Evolutionary conservation across 1,140 invertebrate species (phyloP).

Genomic region (Drosophila varians): DNA sequence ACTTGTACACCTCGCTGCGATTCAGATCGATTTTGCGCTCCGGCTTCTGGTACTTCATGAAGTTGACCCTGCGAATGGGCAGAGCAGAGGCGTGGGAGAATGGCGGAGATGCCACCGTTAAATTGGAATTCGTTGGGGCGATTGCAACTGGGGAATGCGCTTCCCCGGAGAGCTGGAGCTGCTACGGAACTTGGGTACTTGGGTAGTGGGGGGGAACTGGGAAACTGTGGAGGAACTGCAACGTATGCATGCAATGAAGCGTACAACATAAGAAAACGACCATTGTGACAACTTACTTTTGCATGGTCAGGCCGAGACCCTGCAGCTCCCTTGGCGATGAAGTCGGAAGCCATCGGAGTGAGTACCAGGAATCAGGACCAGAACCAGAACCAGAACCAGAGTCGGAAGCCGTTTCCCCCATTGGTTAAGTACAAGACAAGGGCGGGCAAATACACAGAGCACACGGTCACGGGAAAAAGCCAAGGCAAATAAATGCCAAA

Average conservation of each 20-base stretch:
- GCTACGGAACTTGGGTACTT: background rate
- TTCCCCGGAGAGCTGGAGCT: conserved; percentile 4
- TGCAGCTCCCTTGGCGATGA: conserved; percentile 66
- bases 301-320: conserved; percentile 63
- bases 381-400: background rate
- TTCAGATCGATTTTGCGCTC: conserved; percentile 88
- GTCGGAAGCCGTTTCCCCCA: conserved; percentile 31
- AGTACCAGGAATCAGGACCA: background rate
- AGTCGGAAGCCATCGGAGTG: conserved; percentile 12
- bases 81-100: conserved; percentile 3
- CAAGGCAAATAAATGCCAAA: conserved; percentile 2
- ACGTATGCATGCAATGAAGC: conserved; percentile 41
- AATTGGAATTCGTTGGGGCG: conserved; percentile 22
- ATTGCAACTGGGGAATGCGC: conserved; percentile 19
- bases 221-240: background rate
- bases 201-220: too few species aligned
- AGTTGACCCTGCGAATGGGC: conserved; percentile 88
- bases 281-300: conserved; percentile 73
- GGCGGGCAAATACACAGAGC: conserved; percentile 43
- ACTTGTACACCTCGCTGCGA: conserved; percentile 89
- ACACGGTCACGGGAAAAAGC: conserved; percentile 7
- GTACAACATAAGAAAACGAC: conserved; percentile 46
- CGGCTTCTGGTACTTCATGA: conserved; percentile 91
- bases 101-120: conserved; percentile 22
- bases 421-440: conserved; percentile 73